Base-by-base conservation (phyloP, 2,888 invertebrate genomes). In the Neoitamus cyanurus region DNA sequence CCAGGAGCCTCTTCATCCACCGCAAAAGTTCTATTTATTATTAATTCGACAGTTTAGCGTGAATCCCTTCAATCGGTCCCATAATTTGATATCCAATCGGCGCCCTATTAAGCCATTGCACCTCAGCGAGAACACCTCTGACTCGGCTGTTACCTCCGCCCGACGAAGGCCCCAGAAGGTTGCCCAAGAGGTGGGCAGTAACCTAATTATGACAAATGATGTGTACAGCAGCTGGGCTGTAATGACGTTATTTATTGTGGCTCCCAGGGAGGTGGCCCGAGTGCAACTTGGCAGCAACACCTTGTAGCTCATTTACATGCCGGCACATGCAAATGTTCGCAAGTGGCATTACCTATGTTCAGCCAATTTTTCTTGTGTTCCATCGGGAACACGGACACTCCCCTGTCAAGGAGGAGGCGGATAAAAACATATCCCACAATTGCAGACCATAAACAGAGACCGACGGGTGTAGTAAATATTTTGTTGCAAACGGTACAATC, bases 21-120 rank as follows among this genome's bases (percentile, higher is more conserved):
- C 73, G 36, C 73, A 73, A 6, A 70, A 73, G 73, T 73, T 36
- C 36, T 73, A 73, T 73, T 73, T 73, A 73, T 73, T 73, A 73
- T 73, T 34, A 31, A 73, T 73, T 73, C 73, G 73, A 73, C 37
- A 73, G 36, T 73, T 73, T 73, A 20, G 20, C 36, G 73, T 15
- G 73, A 20, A 73, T 73, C 31, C 36, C 73, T 36, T 31, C 30
- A 36, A 73, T 73, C 15, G 73, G 36, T 2, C 15, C 58, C 20
- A 58, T 58, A 58, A 58, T 58, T 58, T 58, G 58, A 25, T 58
- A 58, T 58, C 58, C 58, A 20, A 58, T 58, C 20, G 58, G 25
- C 25, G 58, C 15, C 7, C 25, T 58, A 58, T 58, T 58, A 58
- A 58, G 20, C 25, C 58, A 58, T 3, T 58, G 25, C 58, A 58